Percentiles rank a stretch among this genome's conserved stretches.
phyloP scores from a whole-genome alignment of 1,140 invertebrate genomes.

The Listronotus bonariensis region DNA sequence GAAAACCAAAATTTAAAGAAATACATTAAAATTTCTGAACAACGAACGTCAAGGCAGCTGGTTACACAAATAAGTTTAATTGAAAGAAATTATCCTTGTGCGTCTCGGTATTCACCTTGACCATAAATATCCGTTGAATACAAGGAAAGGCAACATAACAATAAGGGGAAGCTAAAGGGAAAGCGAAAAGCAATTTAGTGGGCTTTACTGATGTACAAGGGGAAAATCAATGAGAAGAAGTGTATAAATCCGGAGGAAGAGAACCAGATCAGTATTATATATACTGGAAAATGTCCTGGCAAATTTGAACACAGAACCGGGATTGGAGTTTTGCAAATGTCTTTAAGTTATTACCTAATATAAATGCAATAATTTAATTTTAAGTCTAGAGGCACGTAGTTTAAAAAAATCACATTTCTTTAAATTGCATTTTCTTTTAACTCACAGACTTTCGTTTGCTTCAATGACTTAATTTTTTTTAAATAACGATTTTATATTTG shows the following conservation, averaged over 20 bases:
- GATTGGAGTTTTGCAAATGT: too few species aligned
- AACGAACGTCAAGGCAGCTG: constrained; percentile 12
- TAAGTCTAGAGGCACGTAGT: too few species aligned
- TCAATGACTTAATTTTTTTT: too few species aligned
- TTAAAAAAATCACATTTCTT: too few species aligned
- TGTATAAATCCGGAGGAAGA: constrained; percentile 19
- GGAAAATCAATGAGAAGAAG: constrained; percentile 33
- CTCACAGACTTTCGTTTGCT: too few species aligned
- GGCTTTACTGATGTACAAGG: constrained; percentile 11
- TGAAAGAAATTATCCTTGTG: constrained; percentile 28
- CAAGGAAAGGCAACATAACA: constrained; percentile 16
- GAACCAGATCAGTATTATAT: constrained; percentile 22
- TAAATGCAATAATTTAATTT: too few species aligned
- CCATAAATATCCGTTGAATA: constrained; percentile 23
- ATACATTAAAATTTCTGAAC: constrained; percentile 1
- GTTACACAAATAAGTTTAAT: constrained; percentile 24
- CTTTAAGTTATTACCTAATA: too few species aligned
- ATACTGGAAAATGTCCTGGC: constrained; percentile 21
- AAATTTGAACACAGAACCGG: too few species aligned
- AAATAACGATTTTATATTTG: too few species aligned
- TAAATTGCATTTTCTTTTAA: too few species aligned
- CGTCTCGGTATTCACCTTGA: constrained; percentile 24
- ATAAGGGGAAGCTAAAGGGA: constrained; percentile 10
- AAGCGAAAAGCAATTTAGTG: constrained; percentile 25
- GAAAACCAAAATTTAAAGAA: background rate